phyloP scores from a whole-genome alignment of 2,113 vertebrate genomes.

The Centropristis striata region DNA sequence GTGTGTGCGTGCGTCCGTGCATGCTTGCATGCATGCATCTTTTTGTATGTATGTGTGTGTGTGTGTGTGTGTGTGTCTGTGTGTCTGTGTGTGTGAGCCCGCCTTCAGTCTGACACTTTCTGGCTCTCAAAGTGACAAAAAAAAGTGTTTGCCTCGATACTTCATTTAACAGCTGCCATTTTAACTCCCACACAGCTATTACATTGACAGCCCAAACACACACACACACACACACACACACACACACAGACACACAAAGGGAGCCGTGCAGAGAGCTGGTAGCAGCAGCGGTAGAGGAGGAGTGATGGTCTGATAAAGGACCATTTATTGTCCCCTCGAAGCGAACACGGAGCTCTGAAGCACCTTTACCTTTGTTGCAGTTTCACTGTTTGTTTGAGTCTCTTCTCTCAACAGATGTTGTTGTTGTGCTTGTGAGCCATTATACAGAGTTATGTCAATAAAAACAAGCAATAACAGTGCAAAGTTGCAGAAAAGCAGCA shows the following conservation, averaged over 20 bases:
- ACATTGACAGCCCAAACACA: slow-evolving; percentile 15
- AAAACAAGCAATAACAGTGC: background rate
- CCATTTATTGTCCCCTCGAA: slow-evolving; percentile 31
- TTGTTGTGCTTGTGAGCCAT: background rate
- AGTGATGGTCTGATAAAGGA: slow-evolving; percentile 32
- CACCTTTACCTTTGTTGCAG: slow-evolving; percentile 6
- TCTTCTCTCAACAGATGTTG: background rate
- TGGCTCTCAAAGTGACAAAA: slow-evolving; percentile 43
- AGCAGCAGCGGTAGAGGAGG: slow-evolving; percentile 20
- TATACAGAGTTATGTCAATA: background rate
- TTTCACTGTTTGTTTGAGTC: slow-evolving; percentile 3
- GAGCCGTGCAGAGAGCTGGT: slow-evolving; percentile 15
- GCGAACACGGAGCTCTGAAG: slow-evolving; percentile 15
- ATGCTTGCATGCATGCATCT: too few relatives aligned
- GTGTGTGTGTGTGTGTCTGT: slow-evolving; percentile 13
- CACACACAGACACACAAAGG: slow-evolving; percentile 32
- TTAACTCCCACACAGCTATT: slow-evolving; percentile 67
- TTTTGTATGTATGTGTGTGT: too few relatives aligned
- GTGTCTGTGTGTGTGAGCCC: slow-evolving; percentile 1
- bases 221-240: slow-evolving; percentile 12
- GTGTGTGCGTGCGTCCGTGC: background rate
- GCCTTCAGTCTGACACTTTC: slow-evolving; percentile 57
- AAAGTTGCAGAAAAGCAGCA: background rate
- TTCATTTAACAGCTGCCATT: slow-evolving; percentile 74
- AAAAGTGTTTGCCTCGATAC: slow-evolving; percentile 51